Evolutionary conservation across 2,797 vertebrate genomes (phyloP), one percentile per base, ranked within the genome.

Genomic region (Euthynnus affinis): DNA sequence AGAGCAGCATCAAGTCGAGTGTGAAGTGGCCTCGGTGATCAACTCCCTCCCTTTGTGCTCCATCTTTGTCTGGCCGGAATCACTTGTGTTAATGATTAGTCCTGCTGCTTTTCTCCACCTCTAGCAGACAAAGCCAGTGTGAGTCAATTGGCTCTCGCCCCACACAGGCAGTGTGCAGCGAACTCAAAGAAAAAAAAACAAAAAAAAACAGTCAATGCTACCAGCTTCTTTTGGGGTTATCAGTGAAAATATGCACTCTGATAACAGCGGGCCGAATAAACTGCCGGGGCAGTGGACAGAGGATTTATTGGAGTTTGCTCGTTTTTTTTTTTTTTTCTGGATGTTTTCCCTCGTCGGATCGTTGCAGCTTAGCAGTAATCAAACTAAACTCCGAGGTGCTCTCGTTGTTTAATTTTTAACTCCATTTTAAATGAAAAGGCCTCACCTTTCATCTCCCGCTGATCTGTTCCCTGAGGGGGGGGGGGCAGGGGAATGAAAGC

Each of bases 401-500:
- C 7, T 76, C 68, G 18, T 77, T 76, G 85, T 84, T 92, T 89
- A 90, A 94, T 91, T 76, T 91, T 93, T 92, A 92, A 92, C 89
- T 82, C 32, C 5, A 0, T 74, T 83, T 85, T 82, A 84, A 91
- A 92, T 92, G 78, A 90, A 87, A 88, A 83, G 61, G 69, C 78
- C 63, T 91, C 91, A 91, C 83, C 90, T 89, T 89, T 89, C 89
- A 84, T 88, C 87, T 89, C 90, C 84, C 42, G 81, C 71, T 86
- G 83, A 84, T 84, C 84, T 62, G 71, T 63, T 80, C 83, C 84
- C 84, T 23, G 20, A 58, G 74, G 61, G 82, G 9, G 9, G 32
- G 46, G 62, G 53, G 57, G 34, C n/a, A n/a, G 67, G 74, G 68
- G 86, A 90, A 90, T 89, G 90, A 75, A 52, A 71, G 86, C 29